A percentile compares a stretch with the other conserved stretches of the same genome.
Conservation (phyloP, 2,888 invertebrate species). For the Phortica magna region DNA sequence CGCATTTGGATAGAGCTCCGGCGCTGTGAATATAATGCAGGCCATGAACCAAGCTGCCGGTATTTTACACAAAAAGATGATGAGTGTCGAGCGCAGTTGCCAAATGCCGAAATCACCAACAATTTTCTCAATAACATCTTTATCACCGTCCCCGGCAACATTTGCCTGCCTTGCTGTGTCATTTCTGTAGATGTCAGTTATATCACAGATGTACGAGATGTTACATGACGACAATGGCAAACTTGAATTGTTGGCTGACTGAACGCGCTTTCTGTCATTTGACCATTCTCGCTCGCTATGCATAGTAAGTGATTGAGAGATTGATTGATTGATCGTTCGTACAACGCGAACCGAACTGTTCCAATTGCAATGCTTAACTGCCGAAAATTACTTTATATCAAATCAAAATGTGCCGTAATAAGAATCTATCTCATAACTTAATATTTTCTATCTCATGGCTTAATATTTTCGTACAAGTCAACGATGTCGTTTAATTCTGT, state of each 20-base stretch:
- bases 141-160: neutral
- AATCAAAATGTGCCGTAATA: neutral
- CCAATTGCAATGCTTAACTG: neutral
- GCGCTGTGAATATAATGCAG: conserved; percentile 78
- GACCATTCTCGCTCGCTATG: neutral
- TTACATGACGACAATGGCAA: neutral
- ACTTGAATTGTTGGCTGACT: neutral
- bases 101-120: conserved; percentile 78
- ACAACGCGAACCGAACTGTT: neutral
- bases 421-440: neutral
- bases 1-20: conserved; percentile 69
- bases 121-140: conserved; percentile 68
- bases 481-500: conserved; percentile 62
- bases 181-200: neutral
- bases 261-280: neutral
- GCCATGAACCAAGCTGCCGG: conserved; percentile 80
- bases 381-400: neutral
- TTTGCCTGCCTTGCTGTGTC: neutral
- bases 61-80: conserved; percentile 78
- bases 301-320: neutral
- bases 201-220: neutral
- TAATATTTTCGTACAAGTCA: conserved; percentile 46
- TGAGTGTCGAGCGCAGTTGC: conserved; percentile 76
- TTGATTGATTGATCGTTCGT: neutral
- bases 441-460: neutral